Percentiles rank a stretch among this genome's conserved stretches.
phyloP scores from a whole-genome alignment of 2,888 invertebrate species.

The Caenorhabditis sp. region DNA sequence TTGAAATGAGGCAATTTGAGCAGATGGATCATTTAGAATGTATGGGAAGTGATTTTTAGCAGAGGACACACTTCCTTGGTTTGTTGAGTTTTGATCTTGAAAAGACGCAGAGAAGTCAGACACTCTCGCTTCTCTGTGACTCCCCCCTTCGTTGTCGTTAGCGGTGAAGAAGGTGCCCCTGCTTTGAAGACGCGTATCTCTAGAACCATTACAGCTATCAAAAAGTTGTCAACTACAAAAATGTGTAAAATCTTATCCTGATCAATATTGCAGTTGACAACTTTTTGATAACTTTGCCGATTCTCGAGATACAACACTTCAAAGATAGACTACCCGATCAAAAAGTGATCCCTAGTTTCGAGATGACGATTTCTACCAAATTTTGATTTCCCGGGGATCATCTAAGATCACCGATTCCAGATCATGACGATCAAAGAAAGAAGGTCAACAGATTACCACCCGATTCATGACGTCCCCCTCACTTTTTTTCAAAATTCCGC shows the following conservation, averaged over 20 bases:
- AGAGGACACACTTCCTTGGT: not conserved
- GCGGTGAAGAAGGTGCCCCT: no score
- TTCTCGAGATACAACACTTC: not conserved
- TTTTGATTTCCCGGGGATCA: no score
- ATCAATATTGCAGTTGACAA: not conserved
- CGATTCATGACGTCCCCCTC: no score
- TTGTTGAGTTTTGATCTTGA: not conserved
- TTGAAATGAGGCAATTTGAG: not conserved
- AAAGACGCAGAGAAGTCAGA: no score
- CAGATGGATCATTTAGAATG: slow-evolving; percentile 11
- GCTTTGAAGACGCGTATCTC: not conserved
- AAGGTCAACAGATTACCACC: no score
- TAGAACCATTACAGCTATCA: not conserved
- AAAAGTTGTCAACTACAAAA: not conserved
- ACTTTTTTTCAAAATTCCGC: no score
- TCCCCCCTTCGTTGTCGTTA: no score
- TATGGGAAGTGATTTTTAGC: not conserved
- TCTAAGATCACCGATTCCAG: no score
- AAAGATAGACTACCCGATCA: not conserved
- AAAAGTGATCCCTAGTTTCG: no score
- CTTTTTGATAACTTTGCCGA: not conserved
- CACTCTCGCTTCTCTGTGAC: no score
- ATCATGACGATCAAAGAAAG: no score
- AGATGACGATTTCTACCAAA: no score
- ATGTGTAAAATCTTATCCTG: not conserved